These are phyloP conservation scores for Oscheius myriophilus DNA, from an alignment of 2,888 invertebrate species.

Conservation along the genomic window DNA sequence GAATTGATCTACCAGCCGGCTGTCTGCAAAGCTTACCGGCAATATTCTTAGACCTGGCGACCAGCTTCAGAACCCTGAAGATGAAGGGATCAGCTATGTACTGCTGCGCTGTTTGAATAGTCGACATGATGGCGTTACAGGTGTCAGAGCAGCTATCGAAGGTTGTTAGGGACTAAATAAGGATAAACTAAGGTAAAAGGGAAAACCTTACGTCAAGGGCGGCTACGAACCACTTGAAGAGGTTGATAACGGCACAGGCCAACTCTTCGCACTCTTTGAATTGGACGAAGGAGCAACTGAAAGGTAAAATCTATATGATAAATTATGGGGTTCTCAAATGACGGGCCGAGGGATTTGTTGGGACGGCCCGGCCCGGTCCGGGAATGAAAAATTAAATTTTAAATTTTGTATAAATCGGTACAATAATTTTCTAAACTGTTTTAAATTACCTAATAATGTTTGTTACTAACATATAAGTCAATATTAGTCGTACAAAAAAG, in stretches of 20 bases:
- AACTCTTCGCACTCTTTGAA: constrained; percentile 2
- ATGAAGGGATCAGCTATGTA: constrained; percentile 15
- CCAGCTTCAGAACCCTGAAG: constrained; percentile 6
- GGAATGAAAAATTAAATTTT: too few relatives aligned
- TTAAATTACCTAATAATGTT: too few relatives aligned
- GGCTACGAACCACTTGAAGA: constrained; percentile 16
- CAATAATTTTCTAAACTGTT: too few relatives aligned
- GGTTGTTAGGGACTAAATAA: background rate
- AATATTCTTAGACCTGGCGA: background rate
- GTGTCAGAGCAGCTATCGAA: background rate
- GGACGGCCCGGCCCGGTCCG: too few relatives aligned
- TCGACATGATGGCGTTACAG: background rate
- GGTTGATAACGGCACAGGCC: background rate
- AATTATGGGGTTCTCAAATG: background rate
- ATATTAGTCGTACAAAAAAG: too few relatives aligned
- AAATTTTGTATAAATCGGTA: too few relatives aligned
- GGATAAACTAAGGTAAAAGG: background rate
- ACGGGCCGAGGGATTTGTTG: too few relatives aligned
- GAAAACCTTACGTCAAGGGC: background rate
- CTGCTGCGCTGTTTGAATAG: constrained; percentile 2
- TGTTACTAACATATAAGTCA: too few relatives aligned
- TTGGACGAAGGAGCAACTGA: constrained; percentile 17
- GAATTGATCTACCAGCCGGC: too few relatives aligned
- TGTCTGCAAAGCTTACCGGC: background rate
- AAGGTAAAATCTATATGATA: background rate